Base-by-base conservation (phyloP, 2,113 vertebrate genomes). In the Jaculus jaculus region DNA sequence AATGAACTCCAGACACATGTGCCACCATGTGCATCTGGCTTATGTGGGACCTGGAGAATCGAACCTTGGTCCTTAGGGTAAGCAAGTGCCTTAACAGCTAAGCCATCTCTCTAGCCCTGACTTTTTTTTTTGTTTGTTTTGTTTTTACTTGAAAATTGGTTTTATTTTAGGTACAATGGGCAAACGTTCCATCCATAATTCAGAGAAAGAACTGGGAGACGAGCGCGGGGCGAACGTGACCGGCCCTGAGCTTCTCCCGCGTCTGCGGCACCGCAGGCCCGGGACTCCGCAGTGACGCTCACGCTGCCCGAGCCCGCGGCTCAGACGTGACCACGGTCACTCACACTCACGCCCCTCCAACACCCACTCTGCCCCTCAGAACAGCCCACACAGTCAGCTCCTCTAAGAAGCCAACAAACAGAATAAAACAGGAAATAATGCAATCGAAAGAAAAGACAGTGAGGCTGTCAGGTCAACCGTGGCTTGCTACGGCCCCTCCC, bases 391-490 rank as follows among this genome's bases (percentile, higher is more conserved):
- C 54, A 5, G 79, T 3, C 12, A 60, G 5, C 24, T 58, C 87
- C 94, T 87, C 77, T 20, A 66, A 85, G 92, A 96, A 7, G 61
- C 83, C 16, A 92, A 78, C 92, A 39, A 91, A 17, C 37, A 39
- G 65, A 68, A 26, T n/a, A 86, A 89, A 60, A 1, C 77, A 15
- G 1, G 69, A 90, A 95, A 93, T 37, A n/a, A 20, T 78, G 54
- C 11, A 28, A 65, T 6, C 26, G 93, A 88, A 94, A 34, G 0
- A 54, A 79, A 34, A 84, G 60, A 34, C 10, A 60, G 4, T 21
- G 28, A 68, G 28, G 94, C 92, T 94, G 86, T 88, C 92, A 42
- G 47, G 91, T 60, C 75, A 95, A 86, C 37, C 42, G 54, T 77
- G 3, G 9, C 20, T 88, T 94, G 20, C 39, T 77, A 5, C 28